Percentiles rank a stretch among this genome's conserved stretches.
Conservation (phyloP, 2,888 invertebrate species). For the Sarcophaga variegata region DNA sequence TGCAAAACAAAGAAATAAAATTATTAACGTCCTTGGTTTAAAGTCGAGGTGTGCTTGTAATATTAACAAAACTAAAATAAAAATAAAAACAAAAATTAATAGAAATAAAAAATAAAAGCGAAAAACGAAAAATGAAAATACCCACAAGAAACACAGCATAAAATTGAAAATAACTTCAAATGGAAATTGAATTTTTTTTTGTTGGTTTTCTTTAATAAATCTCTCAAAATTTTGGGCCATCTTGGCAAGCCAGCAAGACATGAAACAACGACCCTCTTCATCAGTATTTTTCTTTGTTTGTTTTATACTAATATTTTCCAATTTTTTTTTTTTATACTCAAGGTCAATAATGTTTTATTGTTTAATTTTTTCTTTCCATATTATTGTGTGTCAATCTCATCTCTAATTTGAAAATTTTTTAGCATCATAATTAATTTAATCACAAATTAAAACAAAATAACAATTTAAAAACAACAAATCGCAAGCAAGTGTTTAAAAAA, state of each 20-base stretch:
- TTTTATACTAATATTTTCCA: background rate
- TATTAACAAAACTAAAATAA: slow-evolving; percentile 22
- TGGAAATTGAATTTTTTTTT: slow-evolving; percentile 18
- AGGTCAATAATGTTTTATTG: slow-evolving; percentile 64
- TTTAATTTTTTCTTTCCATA: slow-evolving; percentile 46
- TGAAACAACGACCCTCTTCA: slow-evolving; percentile 9
- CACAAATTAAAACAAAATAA: slow-evolving; percentile 47
- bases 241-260: background rate
- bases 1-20: slow-evolving; percentile 56
- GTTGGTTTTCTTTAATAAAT: background rate
- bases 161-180: slow-evolving; percentile 28
- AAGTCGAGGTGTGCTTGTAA: slow-evolving; percentile 41
- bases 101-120: slow-evolving; percentile 27
- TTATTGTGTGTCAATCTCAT: slow-evolving; percentile 60
- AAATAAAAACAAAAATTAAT: slow-evolving; percentile 31
- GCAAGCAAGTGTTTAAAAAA: slow-evolving; percentile 30
- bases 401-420: slow-evolving; percentile 47
- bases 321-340: slow-evolving; percentile 45
- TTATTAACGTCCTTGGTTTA: slow-evolving; percentile 63
- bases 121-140: background rate
- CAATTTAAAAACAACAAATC: slow-evolving; percentile 12
- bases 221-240: slow-evolving; percentile 1
- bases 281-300: slow-evolving; percentile 30
- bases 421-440: slow-evolving; percentile 61
- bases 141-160: background rate